Evolutionary conservation across 2,888 invertebrate genomes (phyloP), one percentile per base, ranked within the genome.

Genomic region (Leptopilina myrica): DNA sequence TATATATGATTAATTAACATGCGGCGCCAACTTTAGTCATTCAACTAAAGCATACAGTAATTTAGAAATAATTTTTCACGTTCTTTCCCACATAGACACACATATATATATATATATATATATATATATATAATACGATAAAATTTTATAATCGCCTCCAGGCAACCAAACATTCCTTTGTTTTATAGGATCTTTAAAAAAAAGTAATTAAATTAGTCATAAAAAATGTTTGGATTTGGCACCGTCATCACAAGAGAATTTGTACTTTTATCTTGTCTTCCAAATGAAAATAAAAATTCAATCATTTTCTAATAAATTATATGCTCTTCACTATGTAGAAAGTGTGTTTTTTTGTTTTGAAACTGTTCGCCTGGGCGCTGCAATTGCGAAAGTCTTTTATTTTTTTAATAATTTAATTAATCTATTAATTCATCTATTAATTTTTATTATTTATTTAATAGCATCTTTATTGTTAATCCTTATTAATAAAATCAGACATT

Each of bases 1-100:
- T 73, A 73, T 73, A 33, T 73, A 73, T 73, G 73, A 73, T 73
- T 73, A 56, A 56, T 73, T 73, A 73, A 56, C 73, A 73, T 73
- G 14, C 73, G 73, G 73, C 73, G 73, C 73, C 73, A 33, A 11
- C 53, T 33, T 33, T 8, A 73, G 73, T 73, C 73, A 73, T 73
- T 73, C 73, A 73, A 49, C 69, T 69, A 33, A 33, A 9, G 46
- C 11, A 33, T 73, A n/a, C 56, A 73, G 73, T 73, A 73, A 56
- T 56, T 73, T 56, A 73, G 53, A 73, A 73, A 73, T 26, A 9
- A 73, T 73, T 73, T 73, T 56, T 73, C 73, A 73, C 12, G 49
- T 49, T 49, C 53, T 69, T 69, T 12, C 53, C 14, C 73, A 26
- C 53, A 53, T 56, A 73, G 14, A 73, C n/a, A 33, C 33, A 20